Evolutionary conservation across 37 sponge, comb jelly and placozoan species (phyloP), one percentile per base, ranked within the genome.

Genomic region (Aplysina aerophoba): DNA sequence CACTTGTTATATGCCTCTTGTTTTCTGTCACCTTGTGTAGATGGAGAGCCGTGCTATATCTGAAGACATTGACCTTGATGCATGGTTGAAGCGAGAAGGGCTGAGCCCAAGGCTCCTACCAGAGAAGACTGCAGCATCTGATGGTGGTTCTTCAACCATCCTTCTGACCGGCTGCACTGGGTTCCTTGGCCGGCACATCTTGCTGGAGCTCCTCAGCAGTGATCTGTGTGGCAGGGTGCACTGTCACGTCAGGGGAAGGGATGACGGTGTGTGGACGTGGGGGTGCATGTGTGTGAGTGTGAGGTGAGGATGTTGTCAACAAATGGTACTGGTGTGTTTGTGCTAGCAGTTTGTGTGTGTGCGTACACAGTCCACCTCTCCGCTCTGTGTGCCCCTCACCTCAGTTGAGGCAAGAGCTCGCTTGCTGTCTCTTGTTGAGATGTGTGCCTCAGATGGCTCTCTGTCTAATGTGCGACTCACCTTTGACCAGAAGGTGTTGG

Each of bases 131-230:
- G 34, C 6, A 4, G 34, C 71, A 0, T 12, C 34, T 69, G 17
- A 31, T 35, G 34, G 34, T 25, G 25, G 25, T 8, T 4, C 63
- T 15, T 6, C 13, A 35, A 69, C 71, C 6, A 69, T 89, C 0
- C 59, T 89, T 22, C 58, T 89, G 31, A 89, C 89, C 3, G 89
- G 89, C 28, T 33, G 59, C 19, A 85, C 81, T 80, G 89, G 89
- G 15, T 89, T 84, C 53, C 85, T 89, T 2, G 89, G 89, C 4
- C 53, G 61, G 39, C 74, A 73, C 59, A 89, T 89, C 25, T 74
- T 89, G 28, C 55, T 44, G 72, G 80, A 85, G 40, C 62, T 89
- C 16, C 74, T 89, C 31, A 39, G 22, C 25, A 78, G 38, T 30
- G 33, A 61, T 13, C 8, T 16, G 55, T 73, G 61, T 73, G 6